Base-by-base conservation (phyloP, 2,888 invertebrate genomes). In the Synanthedon tipuliformis region DNA sequence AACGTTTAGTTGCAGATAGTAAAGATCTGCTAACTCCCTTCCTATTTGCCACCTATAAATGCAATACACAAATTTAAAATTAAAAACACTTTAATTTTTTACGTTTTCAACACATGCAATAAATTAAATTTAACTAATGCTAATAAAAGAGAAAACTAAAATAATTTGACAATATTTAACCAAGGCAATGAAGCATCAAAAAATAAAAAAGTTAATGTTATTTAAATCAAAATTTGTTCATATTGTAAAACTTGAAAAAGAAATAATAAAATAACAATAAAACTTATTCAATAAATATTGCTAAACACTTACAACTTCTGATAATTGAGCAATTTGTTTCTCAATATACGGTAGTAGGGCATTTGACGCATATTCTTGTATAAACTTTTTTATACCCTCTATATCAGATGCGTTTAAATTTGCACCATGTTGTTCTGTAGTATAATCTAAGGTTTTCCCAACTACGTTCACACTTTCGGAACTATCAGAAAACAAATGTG, bases 21-120 rank as follows among this genome's bases (percentile, higher is more conserved):
- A 99, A 84, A 0, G 97, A 97, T 70, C 96, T 91, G 71, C 97
- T 96, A 3, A 98, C 94, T 5, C 97, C 97, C 78, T 98, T 97
- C 70, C 94, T 94, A 68, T 94, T 94, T 18, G 94, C 92, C 53
- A 94, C 91, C 91, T 91, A 57, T 53, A 79, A 66, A 55, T 16
- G 41, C 49, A 41, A 34, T 34, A 48, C 23, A 52, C 10, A 27
- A 11, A 40, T 34, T 34, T 34, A 40, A 40, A 40, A 23, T 40
- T 54, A 53, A 41, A 53, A 52, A 51, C 8, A 41, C 2, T 50
- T 49, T 49, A 10, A 45, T 49, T 49, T 49, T 12, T 49, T 15
- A 49, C 18, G 12, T 49, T 15, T 15, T 4, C 23, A 23, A 23
- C 23, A 23, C 4, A 23, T 23, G 23, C 3, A 49, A n/a, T n/a